Base-by-base conservation (phyloP, 2,888 invertebrate species). In the Melinopterus prodromus region DNA sequence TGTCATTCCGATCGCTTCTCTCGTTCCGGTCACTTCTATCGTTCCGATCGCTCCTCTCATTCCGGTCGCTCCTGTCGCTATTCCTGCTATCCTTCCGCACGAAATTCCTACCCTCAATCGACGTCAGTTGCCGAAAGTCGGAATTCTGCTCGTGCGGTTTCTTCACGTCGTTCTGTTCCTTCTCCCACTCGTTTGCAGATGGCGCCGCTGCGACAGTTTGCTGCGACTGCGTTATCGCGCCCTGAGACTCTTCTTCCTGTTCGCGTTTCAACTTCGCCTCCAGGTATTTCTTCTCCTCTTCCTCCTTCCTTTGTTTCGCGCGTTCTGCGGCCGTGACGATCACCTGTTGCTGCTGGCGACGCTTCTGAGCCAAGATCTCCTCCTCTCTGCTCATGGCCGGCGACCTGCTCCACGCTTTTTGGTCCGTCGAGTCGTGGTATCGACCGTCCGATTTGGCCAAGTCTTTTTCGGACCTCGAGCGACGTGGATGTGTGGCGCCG, bases 301-400 rank as follows among this genome's bases (percentile, higher is more conserved):
- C 97, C 86, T 97, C 97, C 85, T 97, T 95, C 37, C 96, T 92
- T 86, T 95, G 95, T 79, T 95, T 93, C 0, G 97, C 97, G 77
- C 97, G 92, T 84, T 96, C 96, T 15, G 96, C 95, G 0, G 95
- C 95, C 79, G 94, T 93, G 9, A 94, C 94, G 76, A 97, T 93
- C 86, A 94, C 94, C 85, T 94, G 92, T 87, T 90, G 91, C 84
- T 94, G 93, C 82, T 93, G 93, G 80, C 95, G 92, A 80, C 93
- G 91, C 86, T 94, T 93, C n/a, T 92, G 92, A 93, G 94, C 94
- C 79, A 93, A 88, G 85, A 95, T 92, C 81, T 94, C 93, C 74
- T 93, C 93, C 77, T 93, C 92, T 79, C 82, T 71, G 69, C 78
- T 78, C 71, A 35, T 35, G 6, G n/a, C 7, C 3, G 74, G 36